Evolutionary conservation across 2,888 invertebrate species (phyloP).

Genomic region (Watsonalla binaria): DNA sequence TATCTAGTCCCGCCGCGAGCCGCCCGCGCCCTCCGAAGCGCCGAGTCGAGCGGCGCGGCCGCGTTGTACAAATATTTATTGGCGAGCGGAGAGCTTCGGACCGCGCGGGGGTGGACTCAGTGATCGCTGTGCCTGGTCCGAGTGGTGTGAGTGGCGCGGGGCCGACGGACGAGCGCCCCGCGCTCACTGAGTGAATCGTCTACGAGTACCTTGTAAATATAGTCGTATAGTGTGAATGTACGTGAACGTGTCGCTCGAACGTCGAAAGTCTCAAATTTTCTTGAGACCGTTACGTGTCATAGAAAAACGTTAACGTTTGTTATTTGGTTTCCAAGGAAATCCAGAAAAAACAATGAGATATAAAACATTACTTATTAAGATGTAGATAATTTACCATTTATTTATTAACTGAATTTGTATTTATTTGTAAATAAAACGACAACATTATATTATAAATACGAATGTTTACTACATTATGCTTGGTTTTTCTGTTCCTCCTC

Average conservation of each 20-base stretch:
- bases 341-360: constrained; percentile 78
- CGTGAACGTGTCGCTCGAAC: constrained; percentile 78
- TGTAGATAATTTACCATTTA: constrained; percentile 80
- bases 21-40: constrained; percentile 60
- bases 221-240: constrained; percentile 78
- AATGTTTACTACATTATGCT: constrained; percentile 76
- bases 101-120: constrained; percentile 66
- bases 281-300: constrained; percentile 78
- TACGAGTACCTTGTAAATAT: constrained; percentile 75
- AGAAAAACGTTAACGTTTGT: constrained; percentile 76
- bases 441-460: constrained; percentile 78
- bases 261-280: constrained; percentile 77
- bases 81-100: constrained; percentile 66
- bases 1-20: constrained; percentile 81
- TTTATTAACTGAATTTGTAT: constrained; percentile 80
- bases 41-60: constrained; percentile 71
- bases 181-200: constrained; percentile 63
- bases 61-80: constrained; percentile 81
- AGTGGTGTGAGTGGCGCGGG: constrained; percentile 60
- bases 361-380: constrained; percentile 76
- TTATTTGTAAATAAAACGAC: constrained; percentile 79
- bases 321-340: constrained; percentile 72
- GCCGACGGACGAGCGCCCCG: constrained; percentile 59
- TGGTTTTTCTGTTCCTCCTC: constrained; percentile 50
- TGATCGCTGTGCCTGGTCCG: constrained; percentile 57